These are phyloP conservation scores for Volucella inflata DNA, from an alignment of 2,888 invertebrate species.

Conservation along the genomic window DNA sequence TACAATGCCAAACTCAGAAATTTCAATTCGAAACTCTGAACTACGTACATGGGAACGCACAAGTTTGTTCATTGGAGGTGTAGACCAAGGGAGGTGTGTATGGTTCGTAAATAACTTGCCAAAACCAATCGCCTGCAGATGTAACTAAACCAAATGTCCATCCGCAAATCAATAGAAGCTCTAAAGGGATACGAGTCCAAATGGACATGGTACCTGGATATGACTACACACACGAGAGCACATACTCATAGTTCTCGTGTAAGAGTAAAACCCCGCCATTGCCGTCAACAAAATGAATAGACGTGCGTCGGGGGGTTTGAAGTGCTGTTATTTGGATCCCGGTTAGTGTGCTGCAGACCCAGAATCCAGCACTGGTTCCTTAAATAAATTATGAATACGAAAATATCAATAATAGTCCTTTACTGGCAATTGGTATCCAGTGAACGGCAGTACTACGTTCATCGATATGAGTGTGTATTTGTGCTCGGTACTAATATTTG, in stretches of 20 bases:
- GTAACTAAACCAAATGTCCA: conserved; percentile 65
- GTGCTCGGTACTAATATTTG: conserved; percentile 5
- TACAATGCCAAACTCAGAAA: conserved; percentile 27
- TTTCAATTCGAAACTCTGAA: neutral
- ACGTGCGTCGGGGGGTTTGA: conserved; percentile 63
- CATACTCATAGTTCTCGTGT: neutral
- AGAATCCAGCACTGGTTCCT: conserved; percentile 39
- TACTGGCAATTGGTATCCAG: conserved; percentile 66
- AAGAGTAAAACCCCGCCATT: neutral
- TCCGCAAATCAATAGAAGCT: conserved; percentile 65
- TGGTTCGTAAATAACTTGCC: conserved; percentile 69
- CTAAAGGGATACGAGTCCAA: conserved; percentile 44
- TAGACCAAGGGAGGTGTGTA: conserved; percentile 41
- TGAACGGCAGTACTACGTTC: conserved; percentile 13
- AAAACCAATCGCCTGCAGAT: conserved; percentile 74
- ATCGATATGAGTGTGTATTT: conserved; percentile 4
- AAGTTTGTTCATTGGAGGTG: conserved; percentile 11
- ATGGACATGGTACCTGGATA: neutral
- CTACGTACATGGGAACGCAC: conserved; percentile 11
- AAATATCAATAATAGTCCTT: conserved; percentile 75
- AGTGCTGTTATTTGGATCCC: conserved; percentile 48
- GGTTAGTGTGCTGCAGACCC: neutral
- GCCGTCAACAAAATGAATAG: conserved; percentile 63
- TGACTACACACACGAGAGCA: conserved; percentile 3
- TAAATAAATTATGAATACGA: conserved; percentile 75